Base-by-base conservation (phyloP, 1,140 invertebrate species). In the Tribolium castaneum region DNA sequence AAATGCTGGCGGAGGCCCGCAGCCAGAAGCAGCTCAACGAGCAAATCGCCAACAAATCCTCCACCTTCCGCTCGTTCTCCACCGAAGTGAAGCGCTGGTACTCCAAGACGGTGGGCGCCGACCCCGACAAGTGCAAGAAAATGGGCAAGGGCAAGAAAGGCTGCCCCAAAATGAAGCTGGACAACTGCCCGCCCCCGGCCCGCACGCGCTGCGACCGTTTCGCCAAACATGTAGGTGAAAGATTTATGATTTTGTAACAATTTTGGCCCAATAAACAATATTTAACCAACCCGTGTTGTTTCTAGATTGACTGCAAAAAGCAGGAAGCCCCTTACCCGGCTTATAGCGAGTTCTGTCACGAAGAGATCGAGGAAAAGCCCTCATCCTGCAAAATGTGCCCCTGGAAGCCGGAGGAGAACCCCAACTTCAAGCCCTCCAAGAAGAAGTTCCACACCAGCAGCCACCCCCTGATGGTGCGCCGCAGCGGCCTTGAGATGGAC, bases 1-100 rank as follows among this genome's bases (percentile, higher is more conserved):
- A 82, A 51, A 83, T 83, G 82, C 78, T 80, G 50, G 81, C 82
- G 2, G 83, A 84, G 25, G 75, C 80, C 2, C 76, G 83, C 12
- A 80, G 25, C 12, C 59, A 66, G 30, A 22, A 22, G 5, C 34
- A 12, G 12, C 10, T n/a, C 34, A 35, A 66, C 25, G 10, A n/a
- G n/a, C 25, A 30, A 30, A 30, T 30, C 3, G 25, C 59, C 10
- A 30, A 30, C 5, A 34, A 34, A 9, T 13, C n/a, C 12, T 25
- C 54, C 4, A 34, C 25, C 12, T 66, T 35, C n/a, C 25, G 59
- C n/a, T 35, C 25, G n/a, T 66, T 66, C 12, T n/a, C 25, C 2
- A 66, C 59, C 4, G 59, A 34, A 30, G 30, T 35, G 7, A 66
- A 39, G 12, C 7, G 59, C 1, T 66, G 59, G 59, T 66, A 35